Percentiles rank a stretch among this genome's conserved stretches.
Conservation (phyloP, 1,140 invertebrate genomes). For the Drosophila truncata region DNA sequence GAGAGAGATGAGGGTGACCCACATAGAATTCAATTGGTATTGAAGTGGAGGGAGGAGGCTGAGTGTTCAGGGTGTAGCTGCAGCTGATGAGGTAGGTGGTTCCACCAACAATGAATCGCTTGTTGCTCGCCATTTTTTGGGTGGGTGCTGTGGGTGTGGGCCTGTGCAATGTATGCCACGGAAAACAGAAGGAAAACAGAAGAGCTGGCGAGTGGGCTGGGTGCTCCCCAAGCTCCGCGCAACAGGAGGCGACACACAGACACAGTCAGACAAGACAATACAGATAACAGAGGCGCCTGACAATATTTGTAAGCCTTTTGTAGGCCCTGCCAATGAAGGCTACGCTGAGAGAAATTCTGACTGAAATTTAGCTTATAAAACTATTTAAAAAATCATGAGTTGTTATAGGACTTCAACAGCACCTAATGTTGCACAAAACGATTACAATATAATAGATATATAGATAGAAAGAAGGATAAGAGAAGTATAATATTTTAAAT, state of each 20-base stretch:
- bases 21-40: constrained; percentile 66
- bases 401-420: neutral
- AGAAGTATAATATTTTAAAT: neutral
- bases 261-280: constrained; percentile 45
- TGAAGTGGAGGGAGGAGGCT: constrained; percentile 16
- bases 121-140: constrained; percentile 58
- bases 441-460: neutral
- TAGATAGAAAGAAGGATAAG: neutral
- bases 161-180: constrained; percentile 22
- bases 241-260: constrained; percentile 63
- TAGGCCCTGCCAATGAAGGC: constrained; percentile 17
- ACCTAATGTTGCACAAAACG: neutral
- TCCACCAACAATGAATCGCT: constrained; percentile 49
- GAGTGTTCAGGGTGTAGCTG: neutral
- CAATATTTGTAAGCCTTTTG: constrained; percentile 56
- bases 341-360: neutral
- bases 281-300: constrained; percentile 35
- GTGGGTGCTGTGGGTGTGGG: neutral
- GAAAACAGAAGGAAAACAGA: constrained; percentile 31
- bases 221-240: constrained; percentile 24
- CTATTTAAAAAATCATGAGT: neutral
- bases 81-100: constrained; percentile 8
- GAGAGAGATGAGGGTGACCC: constrained; percentile 51
- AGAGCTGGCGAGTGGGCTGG: neutral
- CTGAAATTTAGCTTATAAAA: neutral